Evolutionary conservation across 2,888 invertebrate species (phyloP).

Genomic region (Gastracanthus pulcherrimus): DNA sequence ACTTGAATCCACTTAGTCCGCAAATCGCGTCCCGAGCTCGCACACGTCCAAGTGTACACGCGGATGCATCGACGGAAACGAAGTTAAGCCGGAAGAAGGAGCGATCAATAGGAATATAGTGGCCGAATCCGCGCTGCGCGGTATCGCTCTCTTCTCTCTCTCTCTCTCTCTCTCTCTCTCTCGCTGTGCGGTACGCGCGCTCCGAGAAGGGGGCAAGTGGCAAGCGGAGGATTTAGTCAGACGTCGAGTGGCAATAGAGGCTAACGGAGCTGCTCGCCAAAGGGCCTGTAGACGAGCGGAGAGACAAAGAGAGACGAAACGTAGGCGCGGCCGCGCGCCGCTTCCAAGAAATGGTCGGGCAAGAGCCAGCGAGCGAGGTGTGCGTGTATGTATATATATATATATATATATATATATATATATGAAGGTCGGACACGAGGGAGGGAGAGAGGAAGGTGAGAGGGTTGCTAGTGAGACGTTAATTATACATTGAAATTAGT

Average conservation of each 20-base stretch:
- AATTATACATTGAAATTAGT: conserved; percentile 78
- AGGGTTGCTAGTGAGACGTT: conserved; percentile 76
- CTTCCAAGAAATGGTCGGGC: conserved; percentile 41
- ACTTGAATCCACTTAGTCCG: conserved; percentile 72
- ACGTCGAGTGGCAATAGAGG: conserved; percentile 61
- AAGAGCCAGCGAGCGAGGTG: not conserved
- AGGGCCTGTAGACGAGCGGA: not conserved
- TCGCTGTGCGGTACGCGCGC: not conserved
- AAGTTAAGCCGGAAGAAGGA: conserved; percentile 72
- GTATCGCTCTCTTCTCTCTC: conserved; percentile 70
- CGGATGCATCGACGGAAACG: conserved; percentile 70
- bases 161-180: not conserved
- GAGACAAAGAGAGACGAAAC: conserved; percentile 31
- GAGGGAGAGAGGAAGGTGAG: conserved; percentile 63
- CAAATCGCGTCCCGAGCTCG: conserved; percentile 68
- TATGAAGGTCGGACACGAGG: conserved; percentile 43
- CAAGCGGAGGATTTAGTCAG: conserved; percentile 52
- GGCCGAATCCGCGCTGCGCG: too few species aligned
- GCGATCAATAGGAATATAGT: conserved; percentile 76
- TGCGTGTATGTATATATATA: too few species aligned
- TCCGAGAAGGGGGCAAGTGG: conserved; percentile 24
- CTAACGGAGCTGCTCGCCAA: conserved; percentile 26
- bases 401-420: not conserved
- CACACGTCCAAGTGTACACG: conserved; percentile 68
- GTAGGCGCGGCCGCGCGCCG: conserved; percentile 15